Conservation (phyloP, 2,797 vertebrate species). For the Merluccius polli region DNA sequence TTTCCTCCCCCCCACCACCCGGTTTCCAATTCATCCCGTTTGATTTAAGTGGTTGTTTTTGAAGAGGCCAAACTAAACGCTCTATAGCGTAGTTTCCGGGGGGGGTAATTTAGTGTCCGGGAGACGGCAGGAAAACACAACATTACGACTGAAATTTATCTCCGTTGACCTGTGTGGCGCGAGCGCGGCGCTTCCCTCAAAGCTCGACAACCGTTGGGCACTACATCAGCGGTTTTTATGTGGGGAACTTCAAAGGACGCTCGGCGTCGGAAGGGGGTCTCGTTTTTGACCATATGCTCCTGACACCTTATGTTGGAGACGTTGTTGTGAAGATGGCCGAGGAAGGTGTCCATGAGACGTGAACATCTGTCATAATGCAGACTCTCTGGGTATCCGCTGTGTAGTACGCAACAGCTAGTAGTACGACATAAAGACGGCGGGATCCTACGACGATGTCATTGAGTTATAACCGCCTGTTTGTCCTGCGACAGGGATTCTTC, state of each 20-base stretch:
- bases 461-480: too few species aligned
- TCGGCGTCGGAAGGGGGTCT: background rate
- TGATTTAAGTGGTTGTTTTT: conserved; percentile 68
- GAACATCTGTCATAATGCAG: background rate
- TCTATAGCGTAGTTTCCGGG: conserved; percentile 41
- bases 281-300: background rate
- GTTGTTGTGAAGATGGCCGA: background rate
- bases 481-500: background rate
- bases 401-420: background rate
- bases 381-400: background rate
- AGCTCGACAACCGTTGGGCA: conserved; percentile 16
- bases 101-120: conserved; percentile 26
- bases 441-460: too few species aligned
- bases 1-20: conserved; percentile 9
- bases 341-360: background rate
- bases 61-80: conserved; percentile 34
- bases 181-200: conserved; percentile 34
- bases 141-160: conserved; percentile 41
- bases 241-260: conserved; percentile 38
- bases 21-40: conserved; percentile 52
- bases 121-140: conserved; percentile 30
- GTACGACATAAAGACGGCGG: too few species aligned
- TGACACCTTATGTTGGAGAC: background rate
- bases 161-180: conserved; percentile 32
- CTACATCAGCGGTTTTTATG: conserved; percentile 39